phyloP scores from a whole-genome alignment of 2,113 vertebrate species.

The Sisor rabdophorus region DNA sequence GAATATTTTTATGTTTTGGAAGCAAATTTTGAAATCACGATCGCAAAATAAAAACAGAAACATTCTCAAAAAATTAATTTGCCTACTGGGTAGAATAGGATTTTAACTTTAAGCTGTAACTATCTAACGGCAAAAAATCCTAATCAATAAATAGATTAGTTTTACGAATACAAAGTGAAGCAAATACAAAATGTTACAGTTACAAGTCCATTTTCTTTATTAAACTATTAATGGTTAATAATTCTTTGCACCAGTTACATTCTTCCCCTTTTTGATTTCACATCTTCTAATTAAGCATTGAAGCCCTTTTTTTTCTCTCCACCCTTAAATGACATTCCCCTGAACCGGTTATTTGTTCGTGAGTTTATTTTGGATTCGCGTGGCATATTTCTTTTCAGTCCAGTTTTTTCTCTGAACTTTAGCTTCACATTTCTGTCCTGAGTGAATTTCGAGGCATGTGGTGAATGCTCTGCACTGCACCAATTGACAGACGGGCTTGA shows the following conservation, averaged over 20 bases:
- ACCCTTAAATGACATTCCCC: background rate
- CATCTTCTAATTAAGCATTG: background rate
- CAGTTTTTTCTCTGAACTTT: background rate
- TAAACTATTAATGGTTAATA: background rate
- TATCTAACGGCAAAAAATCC: background rate
- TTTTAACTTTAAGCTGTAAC: background rate
- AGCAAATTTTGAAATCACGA: no score
- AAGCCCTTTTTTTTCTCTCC: background rate
- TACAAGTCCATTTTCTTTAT: background rate
- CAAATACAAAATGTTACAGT: background rate
- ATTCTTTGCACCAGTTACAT: background rate
- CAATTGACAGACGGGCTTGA: constrained; percentile 27
- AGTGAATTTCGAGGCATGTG: background rate
- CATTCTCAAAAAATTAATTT: background rate
- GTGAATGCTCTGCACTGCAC: background rate
- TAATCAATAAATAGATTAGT: background rate
- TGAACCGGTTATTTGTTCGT: background rate
- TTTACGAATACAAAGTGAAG: background rate
- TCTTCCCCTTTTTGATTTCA: background rate
- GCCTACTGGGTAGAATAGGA: no score
- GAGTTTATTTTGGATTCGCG: constrained; percentile 25
- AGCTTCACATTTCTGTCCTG: constrained; percentile 28
- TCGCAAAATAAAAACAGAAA: no score
- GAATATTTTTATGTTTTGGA: background rate
- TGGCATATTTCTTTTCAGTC: background rate